Evolutionary conservation across 2,888 invertebrate species (phyloP).

Genomic region (Adelognathus sp.): DNA sequence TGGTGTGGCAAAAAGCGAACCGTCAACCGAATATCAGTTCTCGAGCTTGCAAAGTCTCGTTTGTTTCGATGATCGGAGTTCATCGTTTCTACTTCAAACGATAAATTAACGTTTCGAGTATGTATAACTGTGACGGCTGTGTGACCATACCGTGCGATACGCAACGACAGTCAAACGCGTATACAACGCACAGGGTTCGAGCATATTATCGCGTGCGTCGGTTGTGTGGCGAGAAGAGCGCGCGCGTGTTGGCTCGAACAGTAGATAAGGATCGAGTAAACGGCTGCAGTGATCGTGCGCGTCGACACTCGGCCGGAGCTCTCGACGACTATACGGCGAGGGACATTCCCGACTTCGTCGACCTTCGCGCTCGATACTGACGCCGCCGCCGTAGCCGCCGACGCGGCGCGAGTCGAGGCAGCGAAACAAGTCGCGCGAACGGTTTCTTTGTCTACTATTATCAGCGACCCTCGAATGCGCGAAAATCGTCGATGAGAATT

Average conservation of each 20-base stretch:
- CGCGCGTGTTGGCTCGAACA: slow-evolving; percentile 7
- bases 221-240: not conserved
- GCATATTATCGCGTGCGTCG: not conserved
- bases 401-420: slow-evolving; percentile 19
- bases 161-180: not conserved
- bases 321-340: slow-evolving; percentile 38
- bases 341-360: slow-evolving; percentile 59
- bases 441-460: slow-evolving; percentile 40
- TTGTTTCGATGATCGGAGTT: not conserved
- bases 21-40: not conserved
- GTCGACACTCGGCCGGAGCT: slow-evolving; percentile 43
- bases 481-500: not conserved
- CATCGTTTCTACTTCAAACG: not conserved
- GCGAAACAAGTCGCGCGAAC: slow-evolving; percentile 20
- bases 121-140: not conserved
- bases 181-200: not conserved
- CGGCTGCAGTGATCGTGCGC: slow-evolving; percentile 54
- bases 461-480: not conserved
- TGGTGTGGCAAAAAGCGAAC: not conserved
- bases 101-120: slow-evolving; percentile 16
- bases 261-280: slow-evolving; percentile 54
- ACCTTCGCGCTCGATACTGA: slow-evolving; percentile 62
- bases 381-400: slow-evolving; percentile 23
- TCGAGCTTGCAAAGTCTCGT: not conserved
- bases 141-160: not conserved